phyloP scores from a whole-genome alignment of 2,113 vertebrate species.

The Mesocricetus auratus region DNA sequence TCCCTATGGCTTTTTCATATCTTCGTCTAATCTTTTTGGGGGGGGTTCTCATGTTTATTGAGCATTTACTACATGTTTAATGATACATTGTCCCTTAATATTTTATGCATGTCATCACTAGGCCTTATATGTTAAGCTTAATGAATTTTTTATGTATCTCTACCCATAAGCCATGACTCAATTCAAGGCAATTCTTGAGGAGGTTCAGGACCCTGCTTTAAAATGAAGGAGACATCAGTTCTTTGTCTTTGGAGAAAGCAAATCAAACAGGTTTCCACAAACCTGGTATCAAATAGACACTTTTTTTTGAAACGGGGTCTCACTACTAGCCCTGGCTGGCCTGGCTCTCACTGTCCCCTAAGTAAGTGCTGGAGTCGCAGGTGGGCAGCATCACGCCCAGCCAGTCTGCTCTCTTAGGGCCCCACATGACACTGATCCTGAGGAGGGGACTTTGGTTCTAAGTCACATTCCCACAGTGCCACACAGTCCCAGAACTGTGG shows the following conservation, averaged over 20 bases:
- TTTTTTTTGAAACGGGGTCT: neutral
- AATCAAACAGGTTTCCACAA: too few species aligned
- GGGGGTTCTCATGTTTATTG: neutral
- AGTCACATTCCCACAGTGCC: neutral
- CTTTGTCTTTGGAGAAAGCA: neutral
- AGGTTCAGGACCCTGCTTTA: fast-evolving
- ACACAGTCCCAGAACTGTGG: neutral
- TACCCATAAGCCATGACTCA: neutral
- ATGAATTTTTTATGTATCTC: neutral
- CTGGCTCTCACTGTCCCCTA: neutral
- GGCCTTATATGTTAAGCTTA: neutral
- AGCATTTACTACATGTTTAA: neutral
- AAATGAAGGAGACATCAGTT: neutral
- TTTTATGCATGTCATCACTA: neutral
- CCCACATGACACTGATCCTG: neutral
- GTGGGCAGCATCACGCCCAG: neutral
- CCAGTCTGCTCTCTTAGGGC: neutral
- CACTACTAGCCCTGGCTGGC: neutral
- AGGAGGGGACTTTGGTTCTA: neutral
- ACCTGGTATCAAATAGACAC: neutral
- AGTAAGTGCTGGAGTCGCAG: neutral
- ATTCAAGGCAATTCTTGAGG: neutral
- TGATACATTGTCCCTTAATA: neutral
- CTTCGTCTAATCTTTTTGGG: neutral
- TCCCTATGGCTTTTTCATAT: neutral